A percentile compares a stretch with the other conserved stretches of the same genome.
These are phyloP conservation scores for Acronicta aceris DNA, from an alignment of 2,888 invertebrate genomes.

Conservation along the genomic window DNA sequence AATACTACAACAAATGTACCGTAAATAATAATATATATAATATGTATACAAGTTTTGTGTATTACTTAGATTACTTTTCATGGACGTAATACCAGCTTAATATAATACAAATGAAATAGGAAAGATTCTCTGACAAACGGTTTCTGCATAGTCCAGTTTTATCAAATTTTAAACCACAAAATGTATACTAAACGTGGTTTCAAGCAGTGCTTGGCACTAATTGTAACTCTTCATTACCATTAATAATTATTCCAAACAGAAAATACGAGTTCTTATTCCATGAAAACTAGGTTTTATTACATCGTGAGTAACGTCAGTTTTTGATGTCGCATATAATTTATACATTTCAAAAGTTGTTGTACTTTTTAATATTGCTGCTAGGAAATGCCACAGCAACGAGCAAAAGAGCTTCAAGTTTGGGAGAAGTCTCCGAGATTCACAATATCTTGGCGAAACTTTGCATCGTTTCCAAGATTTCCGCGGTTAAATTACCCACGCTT, in stretches of 20 bases:
- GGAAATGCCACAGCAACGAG: conserved; percentile 56
- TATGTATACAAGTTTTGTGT: too few relatives aligned
- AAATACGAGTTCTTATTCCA: conserved; percentile 35
- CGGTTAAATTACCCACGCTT: conserved; percentile 61
- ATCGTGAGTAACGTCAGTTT: conserved; percentile 27
- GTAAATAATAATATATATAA: too few relatives aligned
- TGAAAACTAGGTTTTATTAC: conserved; percentile 42
- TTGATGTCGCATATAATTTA: conserved; percentile 45
- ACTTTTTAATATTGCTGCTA: conserved; percentile 67
- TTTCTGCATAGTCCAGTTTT: conserved; percentile 12
- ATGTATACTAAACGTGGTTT: conserved; percentile 38
- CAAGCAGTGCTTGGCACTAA: conserved; percentile 50
- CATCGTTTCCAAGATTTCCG: conserved; percentile 68
- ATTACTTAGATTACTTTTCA: too few relatives aligned
- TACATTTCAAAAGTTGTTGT: conserved; percentile 58
- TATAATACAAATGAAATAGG: too few relatives aligned
- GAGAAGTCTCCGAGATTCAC: conserved; percentile 65
- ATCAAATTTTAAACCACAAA: conserved; percentile 24
- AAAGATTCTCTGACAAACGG: neutral
- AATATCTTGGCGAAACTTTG: conserved; percentile 66
- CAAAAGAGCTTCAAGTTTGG: conserved; percentile 57
- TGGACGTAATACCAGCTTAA: too few relatives aligned
- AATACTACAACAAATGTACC: too few relatives aligned
- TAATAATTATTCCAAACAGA: conserved; percentile 46
- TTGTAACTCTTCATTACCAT: conserved; percentile 49